A percentile compares a stretch with the other conserved stretches of the same genome.
Conservation (phyloP, 2,888 invertebrate genomes). For the Amblyjoppa fuscipennis region DNA sequence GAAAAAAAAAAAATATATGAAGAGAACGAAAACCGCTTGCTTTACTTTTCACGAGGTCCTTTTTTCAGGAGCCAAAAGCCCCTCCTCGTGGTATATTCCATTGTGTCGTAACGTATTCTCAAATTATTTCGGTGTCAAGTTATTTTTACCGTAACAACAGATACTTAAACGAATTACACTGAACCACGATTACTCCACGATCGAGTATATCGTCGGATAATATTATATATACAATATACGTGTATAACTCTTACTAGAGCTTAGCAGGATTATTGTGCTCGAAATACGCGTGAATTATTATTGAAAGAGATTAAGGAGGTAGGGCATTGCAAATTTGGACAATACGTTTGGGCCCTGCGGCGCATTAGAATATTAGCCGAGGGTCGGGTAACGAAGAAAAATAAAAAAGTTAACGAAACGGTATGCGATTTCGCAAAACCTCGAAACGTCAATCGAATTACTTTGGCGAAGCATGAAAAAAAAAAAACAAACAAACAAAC, state of each 20-base stretch:
- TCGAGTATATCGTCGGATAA: neutral
- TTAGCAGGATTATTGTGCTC: conserved; percentile 10
- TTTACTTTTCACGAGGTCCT: conserved; percentile 43
- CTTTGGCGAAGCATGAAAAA: neutral
- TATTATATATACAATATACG: neutral
- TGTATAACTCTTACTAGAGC: neutral
- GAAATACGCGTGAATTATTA: neutral
- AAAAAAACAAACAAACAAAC: neutral
- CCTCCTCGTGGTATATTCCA: conserved; percentile 35
- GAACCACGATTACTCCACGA: neutral
- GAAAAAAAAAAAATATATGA: neutral
- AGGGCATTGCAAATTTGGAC: conserved; percentile 57
- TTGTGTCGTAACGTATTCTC: conserved; percentile 35
- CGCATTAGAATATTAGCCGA: conserved; percentile 7
- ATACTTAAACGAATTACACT: conserved; percentile 38
- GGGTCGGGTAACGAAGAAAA: conserved; percentile 13
- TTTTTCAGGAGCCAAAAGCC: neutral
- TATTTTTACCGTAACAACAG: conserved; percentile 52
- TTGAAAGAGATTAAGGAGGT: conserved; percentile 4
- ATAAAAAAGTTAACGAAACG: conserved; percentile 24
- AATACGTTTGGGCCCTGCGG: conserved; percentile 39
- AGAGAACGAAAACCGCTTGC: conserved; percentile 19
- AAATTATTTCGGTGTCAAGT: conserved; percentile 50
- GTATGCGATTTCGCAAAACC: conserved; percentile 32
- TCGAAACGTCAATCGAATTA: conserved; percentile 28